phyloP scores from a whole-genome alignment of 2,888 invertebrate genomes.

The Urechis unicinctus region DNA sequence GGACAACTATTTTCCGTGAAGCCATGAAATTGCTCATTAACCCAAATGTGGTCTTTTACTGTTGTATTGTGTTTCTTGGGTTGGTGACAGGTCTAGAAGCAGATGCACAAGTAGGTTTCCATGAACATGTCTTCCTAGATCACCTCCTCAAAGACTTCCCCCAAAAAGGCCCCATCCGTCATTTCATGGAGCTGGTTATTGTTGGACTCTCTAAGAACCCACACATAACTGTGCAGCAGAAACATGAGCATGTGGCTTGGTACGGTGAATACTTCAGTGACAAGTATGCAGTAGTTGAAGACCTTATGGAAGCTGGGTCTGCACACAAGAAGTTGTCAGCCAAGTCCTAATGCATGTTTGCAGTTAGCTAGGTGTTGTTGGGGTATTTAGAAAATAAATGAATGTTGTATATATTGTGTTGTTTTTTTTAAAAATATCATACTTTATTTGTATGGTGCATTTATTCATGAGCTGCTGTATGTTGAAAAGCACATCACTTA shows the following conservation, averaged over 20 bases:
- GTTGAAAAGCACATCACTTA: too few relatives aligned
- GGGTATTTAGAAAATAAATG: too few relatives aligned
- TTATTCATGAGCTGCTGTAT: too few relatives aligned
- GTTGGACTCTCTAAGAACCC: slow-evolving; percentile 91
- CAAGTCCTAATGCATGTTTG: too few relatives aligned
- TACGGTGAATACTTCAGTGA: slow-evolving; percentile 80
- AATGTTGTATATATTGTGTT: too few relatives aligned
- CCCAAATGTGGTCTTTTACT: too few relatives aligned
- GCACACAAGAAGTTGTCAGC: not conserved
- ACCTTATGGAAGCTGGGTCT: not conserved
- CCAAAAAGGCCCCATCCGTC: slow-evolving; percentile 77
- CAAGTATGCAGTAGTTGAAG: slow-evolving; percentile 52
- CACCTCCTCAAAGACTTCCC: slow-evolving; percentile 80
- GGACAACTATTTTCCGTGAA: too few relatives aligned
- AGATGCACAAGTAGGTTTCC: slow-evolving; percentile 66
- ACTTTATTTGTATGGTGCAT: too few relatives aligned
- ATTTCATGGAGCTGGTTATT: slow-evolving; percentile 96
- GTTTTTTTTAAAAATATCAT: too few relatives aligned
- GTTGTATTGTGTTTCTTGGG: not conserved
- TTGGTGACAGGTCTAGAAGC: slow-evolving; percentile 38
- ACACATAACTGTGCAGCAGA: slow-evolving; percentile 78
- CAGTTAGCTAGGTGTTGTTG: too few relatives aligned
- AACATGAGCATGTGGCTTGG: slow-evolving; percentile 84
- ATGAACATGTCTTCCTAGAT: slow-evolving; percentile 91
- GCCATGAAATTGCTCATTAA: too few relatives aligned